Evolutionary conservation across 1,140 invertebrate species (phyloP), one percentile per base, ranked within the genome.

Genomic region (Propsilocerus akamusi): DNA sequence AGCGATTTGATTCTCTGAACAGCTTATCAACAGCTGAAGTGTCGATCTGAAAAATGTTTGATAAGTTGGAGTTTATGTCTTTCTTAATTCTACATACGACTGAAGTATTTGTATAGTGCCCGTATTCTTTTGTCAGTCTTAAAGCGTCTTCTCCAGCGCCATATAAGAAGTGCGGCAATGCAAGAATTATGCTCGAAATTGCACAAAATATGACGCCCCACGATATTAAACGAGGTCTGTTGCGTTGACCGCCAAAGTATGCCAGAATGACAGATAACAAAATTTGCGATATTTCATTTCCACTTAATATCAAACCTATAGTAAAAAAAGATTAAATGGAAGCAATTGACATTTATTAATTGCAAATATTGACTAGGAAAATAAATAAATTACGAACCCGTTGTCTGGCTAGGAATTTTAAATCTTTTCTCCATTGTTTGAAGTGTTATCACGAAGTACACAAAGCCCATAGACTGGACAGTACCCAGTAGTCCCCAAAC

Each of bases 351-450:
- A n/a, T n/a, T n/a, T n/a, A n/a, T n/a, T 46, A 46, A 46, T 4
- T 3, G 20, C 20, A 26, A 46, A 14, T 12, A 30, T 6, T 25
- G 2, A 25, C 2, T 2, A 48, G 5, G 20, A 48, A 14, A 7
- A 46, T 20, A 10, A 3, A 55, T 54, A 23, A 5, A 32, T 32
- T 25, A 28, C 59, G 67, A 59, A 78, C 80, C 80, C 56, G 77
- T 80, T 3, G 77, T 76, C 59, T 72, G 74, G 58, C 78, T 81
- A 22, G 77, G 74, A 56, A 82, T 78, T 58, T 80, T 79, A 55
- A 81, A 83, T 53, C 79, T 67, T 57, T 77, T 82, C 58, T 83
- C 80, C 52, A 83, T 59, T 2, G 80, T 82, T 24, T 77, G 78
- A 51, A 82, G 59, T 6, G 77, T 76, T 20, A 80, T 74, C 3